Base-by-base conservation (phyloP, 2,113 vertebrate species). In the Beaufortia kweichowensis region DNA sequence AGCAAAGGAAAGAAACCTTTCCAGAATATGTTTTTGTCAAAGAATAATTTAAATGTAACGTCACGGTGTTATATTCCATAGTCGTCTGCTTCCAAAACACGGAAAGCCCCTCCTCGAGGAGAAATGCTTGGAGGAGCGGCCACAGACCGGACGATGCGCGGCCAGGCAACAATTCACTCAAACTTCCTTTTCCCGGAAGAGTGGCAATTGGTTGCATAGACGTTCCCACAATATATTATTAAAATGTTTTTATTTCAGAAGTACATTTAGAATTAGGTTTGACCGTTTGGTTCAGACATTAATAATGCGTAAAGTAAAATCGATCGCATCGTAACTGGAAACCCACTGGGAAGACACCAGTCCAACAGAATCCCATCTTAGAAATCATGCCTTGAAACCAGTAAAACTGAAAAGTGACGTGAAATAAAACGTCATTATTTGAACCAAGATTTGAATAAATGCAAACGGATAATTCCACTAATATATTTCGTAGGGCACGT, bases 121-220 rank as follows among this genome's bases (percentile, higher is more conserved):
- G 33, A 79, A 73, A 62, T 15, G 50, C 71, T 53, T 68, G 14
- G 24, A 26, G 74, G 35, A 56, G 79, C 46, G 35, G 59, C 77
- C 67, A 75, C 74, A 80, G 35, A 75, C 84, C 85, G 82, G 83
- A 82, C 84, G 81, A 79, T 84, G 85, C 82, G 83, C 86, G 85
- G 86, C 84, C 85, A 87, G 84, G 77, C 84, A 81, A 90, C 23
- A 41, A 53, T 82, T 84, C 48, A 87, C 74, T 26, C 21, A 86
- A 62, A 90, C 86, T 78, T 89, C 85, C 89, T 86, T 78, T 88
- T 86, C 86, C 35, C 67, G 75, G 59, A 19, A 31, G 57, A 81
- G 29, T 10, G n/a, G n/a, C n/a, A n/a, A n/a, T n/a, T n/a, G n/a
- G n/a, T n/a, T n/a, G n/a, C n/a, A n/a, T n/a, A n/a, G n/a, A n/a